Percentiles rank a stretch among this genome's conserved stretches.
Evolutionary conservation across 2,888 invertebrate genomes (phyloP).

Genomic region (Hypolimnas misippus): DNA sequence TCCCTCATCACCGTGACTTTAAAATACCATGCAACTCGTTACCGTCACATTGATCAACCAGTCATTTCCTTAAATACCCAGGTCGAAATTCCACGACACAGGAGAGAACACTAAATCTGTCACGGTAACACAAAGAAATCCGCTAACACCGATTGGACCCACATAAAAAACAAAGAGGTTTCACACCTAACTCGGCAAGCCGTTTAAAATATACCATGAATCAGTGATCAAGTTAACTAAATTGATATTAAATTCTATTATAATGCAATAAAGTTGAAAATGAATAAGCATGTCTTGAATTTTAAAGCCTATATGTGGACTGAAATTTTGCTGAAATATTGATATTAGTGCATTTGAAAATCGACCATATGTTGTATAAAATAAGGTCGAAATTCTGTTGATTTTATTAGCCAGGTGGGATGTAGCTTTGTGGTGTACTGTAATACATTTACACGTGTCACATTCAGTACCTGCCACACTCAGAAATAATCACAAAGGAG

Average conservation of each 20-base stretch:
- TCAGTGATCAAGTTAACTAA: slow-evolving; percentile 39
- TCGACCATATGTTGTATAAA: accelerated
- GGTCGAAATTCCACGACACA: slow-evolving; percentile 30
- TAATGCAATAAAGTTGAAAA: slow-evolving; percentile 26
- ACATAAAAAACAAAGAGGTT: slow-evolving; percentile 49
- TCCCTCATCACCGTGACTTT: background rate
- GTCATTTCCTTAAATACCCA: slow-evolving; percentile 39
- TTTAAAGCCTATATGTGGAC: background rate
- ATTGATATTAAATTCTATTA: slow-evolving; percentile 25
- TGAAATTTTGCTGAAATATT: slow-evolving; percentile 6
- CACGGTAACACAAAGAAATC: slow-evolving; percentile 51
- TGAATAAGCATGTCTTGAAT: slow-evolving; percentile 8
- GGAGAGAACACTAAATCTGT: slow-evolving; percentile 48
- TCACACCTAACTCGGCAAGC: slow-evolving; percentile 45
- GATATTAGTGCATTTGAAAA: slow-evolving; percentile 4
- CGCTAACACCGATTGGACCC: slow-evolving; percentile 45
- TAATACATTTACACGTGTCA: slow-evolving; percentile 40
- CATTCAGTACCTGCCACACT: slow-evolving; percentile 48
- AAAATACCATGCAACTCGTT: too few species aligned
- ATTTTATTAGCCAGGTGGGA: slow-evolving; percentile 25
- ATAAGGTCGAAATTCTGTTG: slow-evolving; percentile 12
- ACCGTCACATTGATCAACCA: background rate
- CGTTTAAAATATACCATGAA: slow-evolving; percentile 50
- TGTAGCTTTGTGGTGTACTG: slow-evolving; percentile 13
- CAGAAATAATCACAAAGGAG: slow-evolving; percentile 50